A percentile compares a stretch with the other conserved stretches of the same genome.
Evolutionary conservation across 37 sponge, comb jelly and placozoan species (phyloP).

Genomic region (Eunapius fragilis): DNA sequence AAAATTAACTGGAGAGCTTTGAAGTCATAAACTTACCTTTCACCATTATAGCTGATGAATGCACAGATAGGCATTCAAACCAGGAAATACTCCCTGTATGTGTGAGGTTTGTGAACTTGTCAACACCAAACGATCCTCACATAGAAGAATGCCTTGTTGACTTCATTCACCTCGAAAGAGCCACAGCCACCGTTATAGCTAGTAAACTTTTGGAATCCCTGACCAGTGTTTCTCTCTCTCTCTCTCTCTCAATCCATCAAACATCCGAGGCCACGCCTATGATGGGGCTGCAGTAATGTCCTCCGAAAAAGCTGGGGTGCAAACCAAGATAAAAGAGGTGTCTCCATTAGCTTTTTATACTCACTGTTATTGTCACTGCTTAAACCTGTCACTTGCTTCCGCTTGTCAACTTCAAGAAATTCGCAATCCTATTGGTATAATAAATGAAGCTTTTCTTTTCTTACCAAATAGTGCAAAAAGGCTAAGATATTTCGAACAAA

Average conservation of each 20-base stretch:
- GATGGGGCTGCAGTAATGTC: conserved; percentile 42
- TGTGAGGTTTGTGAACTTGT: conserved; percentile 50
- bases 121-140: conserved; percentile 40
- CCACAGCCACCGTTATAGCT: conserved; percentile 31
- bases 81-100: conserved; percentile 47
- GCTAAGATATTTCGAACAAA: conserved; percentile 42
- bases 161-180: conserved; percentile 59
- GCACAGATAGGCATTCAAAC: conserved; percentile 35
- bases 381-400: conserved; percentile 49
- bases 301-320: conserved; percentile 16
- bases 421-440: conserved; percentile 29
- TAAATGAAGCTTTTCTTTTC: conserved; percentile 36
- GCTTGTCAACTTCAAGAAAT: conserved; percentile 45
- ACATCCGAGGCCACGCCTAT: conserved; percentile 4
- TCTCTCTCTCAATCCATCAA: conserved; percentile 2
- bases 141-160: conserved; percentile 51
- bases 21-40: conserved; percentile 20
- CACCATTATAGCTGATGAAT: conserved; percentile 59
- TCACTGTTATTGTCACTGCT: conserved; percentile 46
- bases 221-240: conserved; percentile 19
- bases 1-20: background rate
- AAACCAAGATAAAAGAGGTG: conserved; percentile 3
- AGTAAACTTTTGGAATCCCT: conserved; percentile 7
- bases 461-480: conserved; percentile 52
- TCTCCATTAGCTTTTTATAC: background rate